phyloP scores from a whole-genome alignment of 1,140 invertebrate species.

The Sweltsa coloradensis region DNA sequence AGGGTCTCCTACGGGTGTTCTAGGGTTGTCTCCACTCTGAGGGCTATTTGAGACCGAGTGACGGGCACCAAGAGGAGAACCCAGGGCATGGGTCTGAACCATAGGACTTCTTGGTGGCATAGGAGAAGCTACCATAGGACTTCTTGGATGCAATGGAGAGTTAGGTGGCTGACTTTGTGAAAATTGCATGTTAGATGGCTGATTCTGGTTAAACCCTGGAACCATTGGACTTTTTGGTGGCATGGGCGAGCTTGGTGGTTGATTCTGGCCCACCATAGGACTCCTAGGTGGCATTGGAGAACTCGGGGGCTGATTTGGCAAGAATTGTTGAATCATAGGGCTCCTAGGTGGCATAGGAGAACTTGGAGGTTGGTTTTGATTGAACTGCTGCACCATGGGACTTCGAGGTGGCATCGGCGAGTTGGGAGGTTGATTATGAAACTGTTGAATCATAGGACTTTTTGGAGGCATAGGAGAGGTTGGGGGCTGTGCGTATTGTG shows the following conservation, averaged over 20 bases:
- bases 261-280: constrained; percentile 24
- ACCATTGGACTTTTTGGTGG: constrained; percentile 34
- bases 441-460: constrained; percentile 20
- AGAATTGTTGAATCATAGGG: constrained; percentile 12
- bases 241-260: constrained; percentile 33
- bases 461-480: constrained; percentile 28
- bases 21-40: constrained; percentile 42
- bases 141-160: constrained; percentile 46
- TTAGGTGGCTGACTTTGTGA: constrained; percentile 42
- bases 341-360: constrained; percentile 15
- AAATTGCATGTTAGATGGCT: constrained; percentile 4
- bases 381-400: constrained; percentile 38
- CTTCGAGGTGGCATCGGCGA: constrained; percentile 49
- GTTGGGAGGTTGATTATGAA: constrained; percentile 37
- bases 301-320: constrained; percentile 8
- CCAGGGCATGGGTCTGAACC: constrained; percentile 32
- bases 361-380: constrained; percentile 2
- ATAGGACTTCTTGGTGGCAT: constrained; percentile 16
- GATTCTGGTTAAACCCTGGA: not conserved
- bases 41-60: constrained; percentile 41
- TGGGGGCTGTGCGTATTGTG: constrained; percentile 32
- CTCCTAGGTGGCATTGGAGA: constrained; percentile 15
- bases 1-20: constrained; percentile 36
- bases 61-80: constrained; percentile 36
- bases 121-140: constrained; percentile 34